Percentiles rank a stretch among this genome's conserved stretches.
Evolutionary conservation across 1,140 invertebrate species (phyloP).

Genomic region (Drosophila athabasca): DNA sequence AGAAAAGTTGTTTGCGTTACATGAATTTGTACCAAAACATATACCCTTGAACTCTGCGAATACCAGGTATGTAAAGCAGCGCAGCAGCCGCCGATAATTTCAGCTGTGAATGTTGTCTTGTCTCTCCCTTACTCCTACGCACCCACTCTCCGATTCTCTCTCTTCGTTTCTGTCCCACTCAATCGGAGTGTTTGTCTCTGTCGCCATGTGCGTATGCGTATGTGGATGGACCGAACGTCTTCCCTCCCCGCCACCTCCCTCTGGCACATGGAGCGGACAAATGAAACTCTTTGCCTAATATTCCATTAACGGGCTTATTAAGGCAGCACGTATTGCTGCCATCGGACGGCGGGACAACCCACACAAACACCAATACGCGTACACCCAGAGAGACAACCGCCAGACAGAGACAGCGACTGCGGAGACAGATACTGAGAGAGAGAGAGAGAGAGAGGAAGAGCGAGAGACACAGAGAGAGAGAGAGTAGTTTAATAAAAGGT

Average conservation of each 20-base stretch:
- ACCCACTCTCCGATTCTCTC: background rate
- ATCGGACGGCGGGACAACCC: conserved; percentile 40
- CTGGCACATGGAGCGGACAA: conserved; percentile 24
- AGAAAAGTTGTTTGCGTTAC: too few species aligned
- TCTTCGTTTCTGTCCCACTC: conserved; percentile 25
- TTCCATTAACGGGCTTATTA: conserved; percentile 82
- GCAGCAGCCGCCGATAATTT: conserved; percentile 35
- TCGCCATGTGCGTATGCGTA: conserved; percentile 62
- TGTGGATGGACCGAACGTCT: conserved; percentile 18
- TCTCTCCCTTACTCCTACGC: background rate
- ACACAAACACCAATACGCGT: conserved; percentile 40
- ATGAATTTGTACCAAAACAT: too few species aligned
- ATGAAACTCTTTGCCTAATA: conserved; percentile 80
- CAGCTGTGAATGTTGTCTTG: conserved; percentile 16
- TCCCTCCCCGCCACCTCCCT: conserved; percentile 24
- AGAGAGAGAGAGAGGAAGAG: conserved; percentile 2
- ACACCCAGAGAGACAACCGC: conserved; percentile 1
- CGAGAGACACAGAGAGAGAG: conserved; percentile 4
- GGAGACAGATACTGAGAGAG: background rate
- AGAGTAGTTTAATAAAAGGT: conserved; percentile 80
- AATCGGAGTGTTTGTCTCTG: conserved; percentile 32
- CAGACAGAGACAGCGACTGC: background rate
- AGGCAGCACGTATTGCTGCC: conserved; percentile 68
- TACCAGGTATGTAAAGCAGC: too few species aligned
- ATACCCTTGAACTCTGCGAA: too few species aligned